Percentiles rank a stretch among this genome's conserved stretches.
Conservation (phyloP, 2,797 vertebrate genomes). For the Anguilla anguilla region DNA sequence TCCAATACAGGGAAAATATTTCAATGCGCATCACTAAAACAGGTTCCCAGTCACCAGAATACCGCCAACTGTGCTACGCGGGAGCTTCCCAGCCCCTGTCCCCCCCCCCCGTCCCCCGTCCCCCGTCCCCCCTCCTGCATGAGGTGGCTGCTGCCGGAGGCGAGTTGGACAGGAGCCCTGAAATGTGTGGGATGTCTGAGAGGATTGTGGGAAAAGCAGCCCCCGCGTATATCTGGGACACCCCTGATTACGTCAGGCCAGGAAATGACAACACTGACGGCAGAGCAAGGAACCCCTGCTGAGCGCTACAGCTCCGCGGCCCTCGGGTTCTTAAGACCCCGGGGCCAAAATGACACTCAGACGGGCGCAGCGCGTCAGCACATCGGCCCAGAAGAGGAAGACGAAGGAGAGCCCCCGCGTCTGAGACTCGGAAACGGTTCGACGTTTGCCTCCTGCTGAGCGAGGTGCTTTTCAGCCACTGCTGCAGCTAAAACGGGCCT, state of each 20-base stretch:
- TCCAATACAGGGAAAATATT: slow-evolving; percentile 7
- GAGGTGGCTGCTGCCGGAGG: slow-evolving; percentile 69
- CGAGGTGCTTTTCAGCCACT: slow-evolving; percentile 15
- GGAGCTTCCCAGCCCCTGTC: slow-evolving; percentile 65
- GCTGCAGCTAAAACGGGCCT: slow-evolving; percentile 33
- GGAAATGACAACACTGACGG: slow-evolving; percentile 50
- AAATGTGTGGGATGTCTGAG: slow-evolving; percentile 69
- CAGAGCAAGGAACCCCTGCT: slow-evolving; percentile 41
- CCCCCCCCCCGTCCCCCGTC: slow-evolving; percentile 51
- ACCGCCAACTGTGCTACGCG: slow-evolving; percentile 76
- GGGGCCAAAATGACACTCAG: slow-evolving; percentile 59
- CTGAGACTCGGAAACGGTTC: slow-evolving; percentile 58
- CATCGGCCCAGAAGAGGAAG: slow-evolving; percentile 50
- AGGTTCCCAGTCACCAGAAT: slow-evolving; percentile 71
- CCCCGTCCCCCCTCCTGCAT: slow-evolving; percentile 51
- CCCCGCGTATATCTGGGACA: slow-evolving; percentile 68
- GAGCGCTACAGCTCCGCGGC: slow-evolving; percentile 50
- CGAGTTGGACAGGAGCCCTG: slow-evolving; percentile 68
- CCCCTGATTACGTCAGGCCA: slow-evolving; percentile 63
- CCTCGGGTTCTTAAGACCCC: slow-evolving; percentile 49
- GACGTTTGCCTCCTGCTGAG: slow-evolving; percentile 50
- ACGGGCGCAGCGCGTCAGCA: slow-evolving; percentile 37
- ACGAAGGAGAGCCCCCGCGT: slow-evolving; percentile 53
- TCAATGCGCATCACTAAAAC: slow-evolving; percentile 47
- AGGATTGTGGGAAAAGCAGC: slow-evolving; percentile 54